Base-by-base conservation (phyloP, 1,140 invertebrate genomes). In the Theocolax elegans region DNA sequence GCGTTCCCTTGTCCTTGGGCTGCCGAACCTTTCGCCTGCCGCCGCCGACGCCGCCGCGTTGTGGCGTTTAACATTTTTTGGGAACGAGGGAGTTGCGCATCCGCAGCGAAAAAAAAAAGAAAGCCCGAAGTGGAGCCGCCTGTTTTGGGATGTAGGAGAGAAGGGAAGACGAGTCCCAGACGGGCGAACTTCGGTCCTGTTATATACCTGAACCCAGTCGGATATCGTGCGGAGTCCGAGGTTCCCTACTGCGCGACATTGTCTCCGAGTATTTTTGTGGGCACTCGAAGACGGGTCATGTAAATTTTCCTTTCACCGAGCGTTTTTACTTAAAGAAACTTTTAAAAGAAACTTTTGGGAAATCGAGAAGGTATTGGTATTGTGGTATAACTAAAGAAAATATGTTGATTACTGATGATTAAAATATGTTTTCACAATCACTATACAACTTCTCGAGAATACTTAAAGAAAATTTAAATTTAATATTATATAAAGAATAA, bases 21-120 rank as follows among this genome's bases (percentile, higher is more conserved):
- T 44, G 10, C 35, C 21, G 27, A 38, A 35, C 46, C 49, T 54
- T 35, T 48, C 29, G 65, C 12, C 10, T 13, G 49, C 49, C 31
- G 15, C 9, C 58, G 8, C 12, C 21, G 10, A 2, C n/a, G 17
- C n/a, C 19, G 40, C 56, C 56, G 21, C 25, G 42, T 27, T 10
- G 48, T 15, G 46, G 19, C n/a, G 42, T 53, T 63, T 63, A 69
- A 63, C 58, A 69, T 69, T 69, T 69, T 69, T 54, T 38, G 63
- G 46, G 56, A 68, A 68, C 31, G 66, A 53, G 29, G 23, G 66
- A 38, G 48, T 46, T 12, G 15, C n/a, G 40, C 53, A 46, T 23
- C 19, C 46, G 58, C 40, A 66, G 15, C 13, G 23, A 29, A 29
- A 21, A 59, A 44, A 35, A 17, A 59, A 25, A 59, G 46, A 64